phyloP scores from a whole-genome alignment of 1,140 invertebrate genomes.

The Drosophila albomicans region DNA sequence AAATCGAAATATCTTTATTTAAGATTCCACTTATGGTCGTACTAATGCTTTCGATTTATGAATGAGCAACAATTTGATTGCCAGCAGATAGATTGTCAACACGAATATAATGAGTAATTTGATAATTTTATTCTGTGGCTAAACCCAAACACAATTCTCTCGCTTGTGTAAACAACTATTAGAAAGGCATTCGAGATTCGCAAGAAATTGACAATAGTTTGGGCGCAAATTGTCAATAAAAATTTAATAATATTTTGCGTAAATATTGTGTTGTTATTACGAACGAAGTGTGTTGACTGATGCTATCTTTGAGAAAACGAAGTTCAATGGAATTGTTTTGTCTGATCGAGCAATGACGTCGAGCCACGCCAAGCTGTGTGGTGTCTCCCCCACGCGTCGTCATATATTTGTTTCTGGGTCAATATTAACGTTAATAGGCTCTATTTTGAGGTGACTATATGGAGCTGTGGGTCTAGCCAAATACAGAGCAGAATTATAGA shows the following conservation, averaged over 20 bases:
- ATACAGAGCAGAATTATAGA: conserved; percentile 57
- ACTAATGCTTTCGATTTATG: conserved; percentile 52
- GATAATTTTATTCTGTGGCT: conserved; percentile 35
- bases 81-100: conserved; percentile 26
- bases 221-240: conserved; percentile 47
- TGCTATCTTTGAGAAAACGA: conserved; percentile 47
- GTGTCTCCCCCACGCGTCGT: conserved; percentile 39
- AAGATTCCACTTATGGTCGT: conserved; percentile 58
- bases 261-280: conserved; percentile 66
- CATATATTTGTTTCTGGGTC: conserved; percentile 37
- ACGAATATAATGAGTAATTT: conserved; percentile 56
- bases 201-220: conserved; percentile 59
- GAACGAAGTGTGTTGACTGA: conserved; percentile 45
- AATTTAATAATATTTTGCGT: conserved; percentile 61
- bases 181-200: conserved; percentile 52
- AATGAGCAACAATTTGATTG: conserved; percentile 35
- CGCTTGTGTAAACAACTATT: conserved; percentile 54
- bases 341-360: conserved; percentile 46
- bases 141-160: conserved; percentile 10
- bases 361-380: conserved; percentile 1
- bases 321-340: conserved; percentile 77
- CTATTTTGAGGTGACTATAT: conserved; percentile 22
- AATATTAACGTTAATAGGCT: conserved; percentile 30
- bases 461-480: conserved; percentile 38
- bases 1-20: conserved; percentile 51